A percentile compares a stretch with the other conserved stretches of the same genome.
Conservation (phyloP, 2,797 vertebrate species). For the Carduelis carduelis region DNA sequence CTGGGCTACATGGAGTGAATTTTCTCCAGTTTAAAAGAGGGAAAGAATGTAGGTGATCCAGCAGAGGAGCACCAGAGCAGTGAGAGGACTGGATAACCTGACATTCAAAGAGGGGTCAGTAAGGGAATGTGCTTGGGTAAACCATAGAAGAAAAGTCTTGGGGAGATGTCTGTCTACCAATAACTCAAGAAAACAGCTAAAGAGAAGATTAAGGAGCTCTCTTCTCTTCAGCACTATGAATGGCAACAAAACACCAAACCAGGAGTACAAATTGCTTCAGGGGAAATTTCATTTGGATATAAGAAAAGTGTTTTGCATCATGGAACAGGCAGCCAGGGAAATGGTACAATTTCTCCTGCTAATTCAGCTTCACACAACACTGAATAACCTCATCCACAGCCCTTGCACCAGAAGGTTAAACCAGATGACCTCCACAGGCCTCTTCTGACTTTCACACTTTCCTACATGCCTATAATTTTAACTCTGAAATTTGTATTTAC, state of each 20-base stretch:
- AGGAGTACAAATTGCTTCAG: background rate
- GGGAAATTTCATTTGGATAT: background rate
- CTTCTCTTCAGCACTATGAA: background rate
- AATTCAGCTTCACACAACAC: background rate
- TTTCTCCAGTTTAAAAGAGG: background rate
- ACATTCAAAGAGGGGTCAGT: background rate
- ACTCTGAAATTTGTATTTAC: background rate
- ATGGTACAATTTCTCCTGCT: background rate
- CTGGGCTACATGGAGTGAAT: background rate
- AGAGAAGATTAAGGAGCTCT: background rate
- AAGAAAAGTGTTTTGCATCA: background rate
- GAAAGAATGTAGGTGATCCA: background rate
- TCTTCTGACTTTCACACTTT: background rate
- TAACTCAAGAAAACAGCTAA: background rate
- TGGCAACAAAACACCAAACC: background rate
- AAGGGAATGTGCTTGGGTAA: background rate
- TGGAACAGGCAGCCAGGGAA: background rate
- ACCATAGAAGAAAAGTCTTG: background rate
- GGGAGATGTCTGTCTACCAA: background rate
- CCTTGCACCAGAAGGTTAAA: background rate
- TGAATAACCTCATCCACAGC: background rate
- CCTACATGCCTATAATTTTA: background rate
- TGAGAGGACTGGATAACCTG: background rate
- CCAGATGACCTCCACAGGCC: background rate
- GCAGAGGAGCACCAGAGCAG: background rate